Percentiles rank a stretch among this genome's conserved stretches.
Evolutionary conservation across 1,140 invertebrate species (phyloP).

Genomic region (Lysiphlebus fabarum): DNA sequence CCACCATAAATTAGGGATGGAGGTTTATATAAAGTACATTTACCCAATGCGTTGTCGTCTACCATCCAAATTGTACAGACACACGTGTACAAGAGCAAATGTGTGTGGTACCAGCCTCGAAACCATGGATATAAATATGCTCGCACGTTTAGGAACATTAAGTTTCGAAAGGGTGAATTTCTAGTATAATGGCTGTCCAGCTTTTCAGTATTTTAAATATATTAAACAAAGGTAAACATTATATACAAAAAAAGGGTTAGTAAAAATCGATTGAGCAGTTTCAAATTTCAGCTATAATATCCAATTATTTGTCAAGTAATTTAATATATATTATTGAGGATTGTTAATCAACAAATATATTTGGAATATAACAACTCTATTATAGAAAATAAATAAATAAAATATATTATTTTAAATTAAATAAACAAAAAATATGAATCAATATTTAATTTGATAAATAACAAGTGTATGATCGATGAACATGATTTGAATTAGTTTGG

Average conservation of each 20-base stretch:
- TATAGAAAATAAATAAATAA: too few relatives aligned
- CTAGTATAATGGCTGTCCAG: slow-evolving; percentile 29
- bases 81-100: slow-evolving; percentile 22
- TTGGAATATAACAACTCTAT: too few relatives aligned
- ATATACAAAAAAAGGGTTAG: slow-evolving; percentile 12
- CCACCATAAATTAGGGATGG: slow-evolving; percentile 34
- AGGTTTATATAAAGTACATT: slow-evolving; percentile 12
- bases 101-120: not conserved
- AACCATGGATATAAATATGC: slow-evolving; percentile 32
- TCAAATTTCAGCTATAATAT: slow-evolving; percentile 22
- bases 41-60: slow-evolving; percentile 8
- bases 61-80: slow-evolving; percentile 23
- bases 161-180: slow-evolving; percentile 26
- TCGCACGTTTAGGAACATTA: slow-evolving; percentile 30
- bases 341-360: too few relatives aligned
- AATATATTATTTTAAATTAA: too few relatives aligned
- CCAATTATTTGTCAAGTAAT: slow-evolving; percentile 12
- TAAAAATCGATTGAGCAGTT: slow-evolving; percentile 21
- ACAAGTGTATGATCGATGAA: too few relatives aligned
- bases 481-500: too few relatives aligned
- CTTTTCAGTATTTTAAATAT: slow-evolving; percentile 26
- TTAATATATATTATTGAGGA: too few relatives aligned
- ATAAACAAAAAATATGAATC: too few relatives aligned
- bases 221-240: slow-evolving; percentile 16
- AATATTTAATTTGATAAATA: too few relatives aligned